Evolutionary conservation across 2,888 invertebrate species (phyloP).

Genomic region (Campopleginae sp.): DNA sequence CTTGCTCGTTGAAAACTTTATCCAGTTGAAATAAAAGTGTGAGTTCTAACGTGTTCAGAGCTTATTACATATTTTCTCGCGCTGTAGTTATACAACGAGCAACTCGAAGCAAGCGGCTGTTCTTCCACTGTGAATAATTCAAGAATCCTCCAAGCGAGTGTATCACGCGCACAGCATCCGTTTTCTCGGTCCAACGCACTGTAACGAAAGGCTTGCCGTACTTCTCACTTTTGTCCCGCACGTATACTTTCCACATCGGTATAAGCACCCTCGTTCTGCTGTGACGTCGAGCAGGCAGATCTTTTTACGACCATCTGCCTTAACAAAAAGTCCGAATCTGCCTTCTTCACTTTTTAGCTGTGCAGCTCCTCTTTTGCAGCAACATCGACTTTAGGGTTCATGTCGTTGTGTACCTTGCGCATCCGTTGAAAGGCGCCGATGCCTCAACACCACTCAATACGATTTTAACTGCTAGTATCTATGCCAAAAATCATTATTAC

Average conservation of each 20-base stretch:
- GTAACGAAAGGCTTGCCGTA: conserved; percentile 8
- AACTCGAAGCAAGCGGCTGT: conserved; percentile 9
- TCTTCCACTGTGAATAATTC: conserved; percentile 23
- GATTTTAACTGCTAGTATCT: not conserved
- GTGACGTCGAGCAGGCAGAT: conserved; percentile 6
- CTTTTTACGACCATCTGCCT: conserved; percentile 3
- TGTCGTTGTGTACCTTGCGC: not conserved
- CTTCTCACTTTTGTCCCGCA: conserved; percentile 7
- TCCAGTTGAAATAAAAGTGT: not conserved
- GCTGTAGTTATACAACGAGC: not conserved
- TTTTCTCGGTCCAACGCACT: conserved; percentile 27
- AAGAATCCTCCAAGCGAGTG: conserved; percentile 13
- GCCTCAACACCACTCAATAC: not conserved
- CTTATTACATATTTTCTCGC: not conserved
- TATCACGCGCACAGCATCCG: conserved; percentile 5
- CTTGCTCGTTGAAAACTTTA: not conserved
- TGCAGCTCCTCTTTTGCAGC: not conserved
- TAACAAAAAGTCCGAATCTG: not conserved
- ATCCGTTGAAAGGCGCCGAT: not conserved
- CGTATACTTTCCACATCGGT: not conserved
- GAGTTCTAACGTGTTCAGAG: not conserved
- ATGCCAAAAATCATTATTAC: not conserved
- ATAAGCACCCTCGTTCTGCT: conserved; percentile 1
- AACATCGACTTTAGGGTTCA: not conserved
- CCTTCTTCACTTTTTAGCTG: not conserved